Percentiles rank a stretch among this genome's conserved stretches.
phyloP scores from a whole-genome alignment of 2,888 invertebrate species.

The Agonopterix heracliana region DNA sequence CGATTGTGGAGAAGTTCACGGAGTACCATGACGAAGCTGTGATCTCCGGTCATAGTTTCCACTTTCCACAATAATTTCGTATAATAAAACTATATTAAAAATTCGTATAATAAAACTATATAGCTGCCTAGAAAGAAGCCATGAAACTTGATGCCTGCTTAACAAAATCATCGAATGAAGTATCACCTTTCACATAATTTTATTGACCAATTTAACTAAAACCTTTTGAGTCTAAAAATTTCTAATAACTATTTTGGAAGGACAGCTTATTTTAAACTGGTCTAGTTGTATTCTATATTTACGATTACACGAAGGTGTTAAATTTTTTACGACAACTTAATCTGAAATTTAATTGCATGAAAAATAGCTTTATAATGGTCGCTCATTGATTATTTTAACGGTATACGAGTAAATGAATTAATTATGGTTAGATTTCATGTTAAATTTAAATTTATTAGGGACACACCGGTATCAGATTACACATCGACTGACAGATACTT shows the following conservation, averaged over 20 bases:
- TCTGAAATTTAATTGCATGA: slow-evolving; percentile 30
- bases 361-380: slow-evolving; percentile 31
- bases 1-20: too few relatives aligned
- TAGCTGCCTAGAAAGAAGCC: slow-evolving; percentile 19
- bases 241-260: neutral
- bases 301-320: slow-evolving; percentile 26
- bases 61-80: too few relatives aligned
- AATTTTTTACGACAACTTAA: slow-evolving; percentile 30
- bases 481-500: neutral
- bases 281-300: slow-evolving; percentile 16
- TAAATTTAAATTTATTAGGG: neutral
- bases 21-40: too few relatives aligned
- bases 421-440: slow-evolving; percentile 6
- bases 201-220: slow-evolving; percentile 1
- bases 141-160: slow-evolving; percentile 25
- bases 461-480: neutral
- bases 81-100: too few relatives aligned
- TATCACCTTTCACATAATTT: slow-evolving; percentile 18
- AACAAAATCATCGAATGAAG: slow-evolving; percentile 17
- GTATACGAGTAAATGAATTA: slow-evolving; percentile 14
- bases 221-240: neutral
- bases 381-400: slow-evolving; percentile 24
- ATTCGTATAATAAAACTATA: neutral
- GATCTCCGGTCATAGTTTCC: too few relatives aligned
- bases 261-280: slow-evolving; percentile 8